Conservation (phyloP, 2,797 vertebrate species). For the Silurus lanzhouensis region DNA sequence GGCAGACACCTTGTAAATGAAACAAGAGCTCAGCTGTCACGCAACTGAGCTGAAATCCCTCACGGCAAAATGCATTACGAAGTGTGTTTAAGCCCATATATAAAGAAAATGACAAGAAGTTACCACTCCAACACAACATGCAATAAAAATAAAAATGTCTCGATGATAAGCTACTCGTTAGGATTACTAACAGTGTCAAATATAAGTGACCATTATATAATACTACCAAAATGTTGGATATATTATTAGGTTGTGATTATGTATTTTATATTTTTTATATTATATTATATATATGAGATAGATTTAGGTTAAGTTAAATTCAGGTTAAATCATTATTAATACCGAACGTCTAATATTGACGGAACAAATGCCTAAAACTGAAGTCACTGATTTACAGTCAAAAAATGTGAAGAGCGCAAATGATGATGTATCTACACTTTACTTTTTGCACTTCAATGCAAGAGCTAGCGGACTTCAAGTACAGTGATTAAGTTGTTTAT, state of each 20-base stretch:
- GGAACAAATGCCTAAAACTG: background rate
- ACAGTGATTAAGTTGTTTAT: slow-evolving; percentile 22
- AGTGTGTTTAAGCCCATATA: background rate
- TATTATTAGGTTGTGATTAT: too few relatives aligned
- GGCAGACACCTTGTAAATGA: slow-evolving; percentile 9
- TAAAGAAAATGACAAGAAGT: slow-evolving; percentile 2
- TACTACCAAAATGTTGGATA: too few relatives aligned
- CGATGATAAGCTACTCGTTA: too few relatives aligned
- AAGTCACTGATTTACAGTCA: background rate
- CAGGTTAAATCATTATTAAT: background rate
- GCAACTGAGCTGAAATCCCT: slow-evolving; percentile 15
- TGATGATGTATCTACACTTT: too few relatives aligned
- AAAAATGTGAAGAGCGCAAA: background rate
- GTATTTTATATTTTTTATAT: too few relatives aligned
- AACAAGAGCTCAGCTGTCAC: slow-evolving; percentile 25
- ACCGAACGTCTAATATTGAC: background rate
- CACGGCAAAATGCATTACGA: slow-evolving; percentile 20
- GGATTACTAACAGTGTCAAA: too few relatives aligned
- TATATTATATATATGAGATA: background rate
- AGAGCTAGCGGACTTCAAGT: background rate
- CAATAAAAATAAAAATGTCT: too few relatives aligned
- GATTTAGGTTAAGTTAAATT: background rate
- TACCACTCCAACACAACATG: too few relatives aligned
- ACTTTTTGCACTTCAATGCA: background rate
- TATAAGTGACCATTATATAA: too few relatives aligned